Conservation (phyloP, 2,888 invertebrate species). For the Glomeris marginata region DNA sequence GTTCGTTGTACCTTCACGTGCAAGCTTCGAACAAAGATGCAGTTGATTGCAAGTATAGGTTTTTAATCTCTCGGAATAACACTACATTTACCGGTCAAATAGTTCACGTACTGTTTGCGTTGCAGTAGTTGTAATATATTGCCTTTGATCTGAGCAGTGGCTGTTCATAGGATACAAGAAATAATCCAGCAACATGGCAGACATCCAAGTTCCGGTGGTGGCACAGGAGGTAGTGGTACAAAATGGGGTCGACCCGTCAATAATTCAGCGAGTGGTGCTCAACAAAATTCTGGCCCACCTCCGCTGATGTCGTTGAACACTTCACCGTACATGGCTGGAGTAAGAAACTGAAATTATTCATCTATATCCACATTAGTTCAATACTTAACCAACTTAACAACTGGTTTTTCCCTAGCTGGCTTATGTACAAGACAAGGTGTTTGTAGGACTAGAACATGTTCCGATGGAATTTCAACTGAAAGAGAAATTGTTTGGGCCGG, state of each 20-base stretch:
- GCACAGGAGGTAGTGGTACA: conserved; percentile 1
- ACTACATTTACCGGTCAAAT: neutral
- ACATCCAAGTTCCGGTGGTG: conserved; percentile 9
- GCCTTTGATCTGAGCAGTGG: conserved; percentile 28
- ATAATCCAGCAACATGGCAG: conserved; percentile 28
- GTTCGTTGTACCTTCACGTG: conserved; percentile 40
- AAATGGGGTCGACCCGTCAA: conserved; percentile 4
- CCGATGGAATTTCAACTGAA: conserved; percentile 59
- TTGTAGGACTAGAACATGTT: conserved; percentile 59
- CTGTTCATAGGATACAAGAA: conserved; percentile 38
- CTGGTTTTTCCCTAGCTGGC: conserved; percentile 17
- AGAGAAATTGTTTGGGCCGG: conserved; percentile 50
- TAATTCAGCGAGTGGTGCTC: neutral
- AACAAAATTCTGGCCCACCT: conserved; percentile 25
- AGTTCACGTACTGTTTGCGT: neutral
- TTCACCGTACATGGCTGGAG: too few species aligned
- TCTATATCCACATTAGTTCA: too few species aligned
- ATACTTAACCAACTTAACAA: too few species aligned
- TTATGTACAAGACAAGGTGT: conserved; percentile 49
- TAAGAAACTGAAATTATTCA: too few species aligned
- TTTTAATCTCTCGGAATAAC: neutral
- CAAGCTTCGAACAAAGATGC: conserved; percentile 39
- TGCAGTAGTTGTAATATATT: neutral
- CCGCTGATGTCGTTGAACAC: conserved; percentile 33
- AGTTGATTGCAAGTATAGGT: conserved; percentile 30